Evolutionary conservation across 2,797 vertebrate species (phyloP), one percentile per base, ranked within the genome.

Genomic region (Hippoglossus hippoglossus): DNA sequence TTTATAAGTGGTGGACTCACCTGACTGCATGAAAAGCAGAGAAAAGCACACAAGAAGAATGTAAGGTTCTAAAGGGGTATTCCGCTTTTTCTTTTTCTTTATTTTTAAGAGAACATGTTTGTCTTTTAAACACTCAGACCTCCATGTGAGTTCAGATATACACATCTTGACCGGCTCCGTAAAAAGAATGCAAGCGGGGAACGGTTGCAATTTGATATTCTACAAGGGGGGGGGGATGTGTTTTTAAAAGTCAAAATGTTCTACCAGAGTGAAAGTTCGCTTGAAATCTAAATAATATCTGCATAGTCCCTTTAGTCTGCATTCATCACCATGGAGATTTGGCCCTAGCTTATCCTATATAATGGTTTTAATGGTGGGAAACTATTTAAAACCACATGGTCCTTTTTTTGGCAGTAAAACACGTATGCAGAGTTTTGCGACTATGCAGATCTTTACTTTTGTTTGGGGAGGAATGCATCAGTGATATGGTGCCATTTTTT

Each of bases 31-130:
- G 78, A 70, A 70, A 76, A 79, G 75, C 60, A 71, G 36, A 67
- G 59, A 73, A 57, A 86, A 91, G 88, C 85, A 90, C 81, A 91
- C 55, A 79, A 74, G 77, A 82, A 83, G 91, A 93, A 92, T 92
- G 88, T 93, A 93, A 71, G 62, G 73, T 82, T 83, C 77, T 67
- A 72, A 86, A 71, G 61, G 56, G 72, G 61, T 54, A 12, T 82
- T 86, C 77, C 57, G 70, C 74, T 75, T 80, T 77, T 12, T 39
- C 12, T 4, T 13, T 79, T 65, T 53, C 7, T 31, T 31, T 31
- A 7, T 11, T 13, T 79, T 65, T 50, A 57, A 41, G 61, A 61
- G 50, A 71, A 72, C 65, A 62, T 55, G 22, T 82, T 83, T 69
- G 12, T 15, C 60, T 85, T 87, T 85, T 77, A 64, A 84, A 81